Percentiles rank a stretch among this genome's conserved stretches.
Conservation (phyloP, 2,797 vertebrate species). For the Schizothorax lantsangensis region DNA sequence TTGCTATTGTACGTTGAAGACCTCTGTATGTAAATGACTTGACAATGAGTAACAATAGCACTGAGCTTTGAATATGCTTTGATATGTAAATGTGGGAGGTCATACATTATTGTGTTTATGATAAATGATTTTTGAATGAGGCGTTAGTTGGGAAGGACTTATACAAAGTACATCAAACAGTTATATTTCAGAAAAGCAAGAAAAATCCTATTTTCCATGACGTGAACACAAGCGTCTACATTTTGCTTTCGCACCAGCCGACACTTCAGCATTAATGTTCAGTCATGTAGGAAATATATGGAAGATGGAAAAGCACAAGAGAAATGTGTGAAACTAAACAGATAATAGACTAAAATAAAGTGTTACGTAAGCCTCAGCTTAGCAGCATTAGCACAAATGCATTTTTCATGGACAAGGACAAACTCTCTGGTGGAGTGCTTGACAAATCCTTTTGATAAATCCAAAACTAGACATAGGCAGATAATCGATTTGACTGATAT, state of each 20-base stretch:
- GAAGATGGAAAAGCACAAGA: neutral
- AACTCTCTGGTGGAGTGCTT: neutral
- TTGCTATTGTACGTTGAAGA: neutral
- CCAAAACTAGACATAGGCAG: neutral
- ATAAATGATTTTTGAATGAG: neutral
- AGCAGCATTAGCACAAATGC: neutral
- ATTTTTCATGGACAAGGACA: conserved; percentile 4
- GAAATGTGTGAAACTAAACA: conserved; percentile 6
- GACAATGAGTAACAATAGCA: neutral
- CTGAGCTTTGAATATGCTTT: conserved; percentile 11
- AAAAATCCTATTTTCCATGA: conserved; percentile 18
- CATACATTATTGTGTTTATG: neutral
- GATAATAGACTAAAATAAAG: conserved; percentile 15
- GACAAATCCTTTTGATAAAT: neutral
- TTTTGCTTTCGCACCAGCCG: neutral
- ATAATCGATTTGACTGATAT: neutral
- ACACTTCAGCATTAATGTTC: conserved; percentile 1
- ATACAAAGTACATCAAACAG: neutral
- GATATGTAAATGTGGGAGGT: conserved; percentile 3
- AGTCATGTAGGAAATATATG: neutral
- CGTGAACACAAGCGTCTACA: neutral
- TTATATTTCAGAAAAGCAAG: neutral
- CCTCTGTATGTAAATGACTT: neutral
- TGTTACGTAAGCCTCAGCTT: neutral
- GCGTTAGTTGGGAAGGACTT: neutral